These are phyloP conservation scores for Craniophora ligustri DNA, from an alignment of 2,888 invertebrate species.

Conservation along the genomic window DNA sequence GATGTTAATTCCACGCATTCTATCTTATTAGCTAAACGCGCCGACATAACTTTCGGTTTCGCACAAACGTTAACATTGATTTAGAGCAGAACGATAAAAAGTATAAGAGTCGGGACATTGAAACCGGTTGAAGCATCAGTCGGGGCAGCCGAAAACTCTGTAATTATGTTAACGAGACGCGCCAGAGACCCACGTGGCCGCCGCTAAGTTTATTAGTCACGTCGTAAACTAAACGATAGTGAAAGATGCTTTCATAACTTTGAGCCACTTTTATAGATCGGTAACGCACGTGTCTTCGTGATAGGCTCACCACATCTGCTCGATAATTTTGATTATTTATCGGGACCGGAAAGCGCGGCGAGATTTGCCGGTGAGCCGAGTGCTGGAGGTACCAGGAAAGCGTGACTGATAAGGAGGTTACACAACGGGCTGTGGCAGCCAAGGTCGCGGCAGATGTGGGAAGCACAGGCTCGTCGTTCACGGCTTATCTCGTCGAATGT, in stretches of 20 bases:
- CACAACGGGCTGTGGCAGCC: slow-evolving; percentile 81
- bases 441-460: slow-evolving; percentile 87
- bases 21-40: slow-evolving; percentile 68
- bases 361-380: slow-evolving; percentile 74
- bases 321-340: slow-evolving; percentile 73
- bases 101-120: slow-evolving; percentile 64
- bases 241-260: slow-evolving; percentile 68
- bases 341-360: slow-evolving; percentile 82
- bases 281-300: slow-evolving; percentile 61
- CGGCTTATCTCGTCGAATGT: slow-evolving; percentile 81
- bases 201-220: slow-evolving; percentile 59
- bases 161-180: slow-evolving; percentile 82
- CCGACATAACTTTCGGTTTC: slow-evolving; percentile 88
- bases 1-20: slow-evolving; percentile 64
- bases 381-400: slow-evolving; percentile 72
- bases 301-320: slow-evolving; percentile 65
- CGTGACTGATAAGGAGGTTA: slow-evolving; percentile 85
- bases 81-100: slow-evolving; percentile 74
- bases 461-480: slow-evolving; percentile 84
- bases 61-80: slow-evolving; percentile 75
- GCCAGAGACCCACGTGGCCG: slow-evolving; percentile 68
- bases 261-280: slow-evolving; percentile 54
- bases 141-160: slow-evolving; percentile 72
- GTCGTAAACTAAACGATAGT: slow-evolving; percentile 74
- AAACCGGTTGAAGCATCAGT: slow-evolving; percentile 81